phyloP scores from a whole-genome alignment of 2,888 invertebrate genomes.

The Carpatolechia fugitivella region DNA sequence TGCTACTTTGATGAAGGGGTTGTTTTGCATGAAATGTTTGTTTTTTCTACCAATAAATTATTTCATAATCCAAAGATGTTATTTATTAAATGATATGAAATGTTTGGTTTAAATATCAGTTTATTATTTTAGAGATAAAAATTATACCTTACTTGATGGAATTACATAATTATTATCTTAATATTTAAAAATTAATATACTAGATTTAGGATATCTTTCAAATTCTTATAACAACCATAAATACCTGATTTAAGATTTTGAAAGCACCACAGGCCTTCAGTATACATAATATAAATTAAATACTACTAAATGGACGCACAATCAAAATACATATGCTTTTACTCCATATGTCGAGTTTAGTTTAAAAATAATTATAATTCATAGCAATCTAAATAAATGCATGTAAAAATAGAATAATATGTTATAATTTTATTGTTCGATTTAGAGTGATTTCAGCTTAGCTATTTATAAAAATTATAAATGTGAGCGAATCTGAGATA shows the following conservation, averaged over 20 bases:
- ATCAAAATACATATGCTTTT: slow-evolving; percentile 52
- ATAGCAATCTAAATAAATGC: slow-evolving; percentile 74
- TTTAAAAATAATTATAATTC: slow-evolving; percentile 76
- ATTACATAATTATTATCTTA: slow-evolving; percentile 56
- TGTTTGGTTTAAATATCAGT: slow-evolving; percentile 22
- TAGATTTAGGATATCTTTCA: slow-evolving; percentile 58
- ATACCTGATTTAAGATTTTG: slow-evolving; percentile 25
- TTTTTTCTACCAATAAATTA: too few relatives aligned
- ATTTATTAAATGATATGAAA: too few relatives aligned
- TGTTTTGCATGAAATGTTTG: too few relatives aligned
- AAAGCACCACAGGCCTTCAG: slow-evolving; percentile 42
- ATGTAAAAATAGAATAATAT: slow-evolving; percentile 71
- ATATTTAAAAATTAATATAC: slow-evolving; percentile 68
- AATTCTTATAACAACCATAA: slow-evolving; percentile 37
- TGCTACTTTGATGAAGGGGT: too few relatives aligned
- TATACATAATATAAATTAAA: slow-evolving; percentile 41
- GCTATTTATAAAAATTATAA: slow-evolving; percentile 49
- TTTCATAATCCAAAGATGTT: too few relatives aligned
- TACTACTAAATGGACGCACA: slow-evolving; percentile 65
- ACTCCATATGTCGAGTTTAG: slow-evolving; percentile 61
- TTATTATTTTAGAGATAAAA: slow-evolving; percentile 65
- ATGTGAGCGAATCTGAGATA: slow-evolving; percentile 45
- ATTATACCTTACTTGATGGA: slow-evolving; percentile 59
- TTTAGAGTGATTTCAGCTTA: slow-evolving; percentile 50
- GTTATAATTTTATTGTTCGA: slow-evolving; percentile 45